Percentiles rank a stretch among this genome's conserved stretches.
Evolutionary conservation across 2,113 vertebrate genomes (phyloP).

Genomic region (Dicentrarchus labrax): DNA sequence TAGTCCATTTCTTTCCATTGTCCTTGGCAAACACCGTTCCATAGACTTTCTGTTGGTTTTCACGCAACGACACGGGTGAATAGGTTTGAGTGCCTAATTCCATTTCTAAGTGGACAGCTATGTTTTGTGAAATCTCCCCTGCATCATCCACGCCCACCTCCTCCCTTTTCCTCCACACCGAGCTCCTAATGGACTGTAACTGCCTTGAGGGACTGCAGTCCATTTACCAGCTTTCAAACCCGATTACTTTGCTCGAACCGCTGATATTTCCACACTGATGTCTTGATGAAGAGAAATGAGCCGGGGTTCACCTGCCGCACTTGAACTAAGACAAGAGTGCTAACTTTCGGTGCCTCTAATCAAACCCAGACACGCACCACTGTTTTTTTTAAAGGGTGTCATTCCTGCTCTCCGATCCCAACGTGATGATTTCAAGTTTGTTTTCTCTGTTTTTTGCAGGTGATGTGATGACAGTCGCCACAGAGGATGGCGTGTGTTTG

Average conservation of each 20-base stretch:
- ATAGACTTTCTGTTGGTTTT: background rate
- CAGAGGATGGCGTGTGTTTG: slow-evolving; percentile 14
- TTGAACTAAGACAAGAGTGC: background rate
- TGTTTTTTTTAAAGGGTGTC: background rate
- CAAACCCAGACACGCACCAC: background rate
- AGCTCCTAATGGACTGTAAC: slow-evolving; percentile 54
- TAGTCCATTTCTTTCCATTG: background rate
- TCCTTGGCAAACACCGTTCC: slow-evolving; percentile 21
- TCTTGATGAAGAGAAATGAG: slow-evolving; percentile 54
- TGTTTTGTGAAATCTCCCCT: slow-evolving; percentile 26
- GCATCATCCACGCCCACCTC: slow-evolving; percentile 20
- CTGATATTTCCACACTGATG: slow-evolving; percentile 33
- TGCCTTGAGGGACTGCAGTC: slow-evolving; percentile 43
- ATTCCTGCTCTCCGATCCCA: background rate
- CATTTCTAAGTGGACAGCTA: slow-evolving; percentile 27
- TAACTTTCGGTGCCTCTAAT: background rate
- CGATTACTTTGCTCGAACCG: slow-evolving; percentile 35
- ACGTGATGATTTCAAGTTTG: background rate
- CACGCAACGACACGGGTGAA: slow-evolving; percentile 5
- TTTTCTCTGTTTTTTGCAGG: slow-evolving; percentile 65
- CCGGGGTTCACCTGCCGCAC: slow-evolving; percentile 23
- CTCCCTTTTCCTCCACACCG: background rate
- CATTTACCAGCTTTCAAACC: slow-evolving; percentile 58
- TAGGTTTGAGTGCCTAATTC: slow-evolving; percentile 29
- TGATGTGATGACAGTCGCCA: slow-evolving; percentile 76